phyloP scores from a whole-genome alignment of 1,140 invertebrate species.

The Sinonovacula constricta region DNA sequence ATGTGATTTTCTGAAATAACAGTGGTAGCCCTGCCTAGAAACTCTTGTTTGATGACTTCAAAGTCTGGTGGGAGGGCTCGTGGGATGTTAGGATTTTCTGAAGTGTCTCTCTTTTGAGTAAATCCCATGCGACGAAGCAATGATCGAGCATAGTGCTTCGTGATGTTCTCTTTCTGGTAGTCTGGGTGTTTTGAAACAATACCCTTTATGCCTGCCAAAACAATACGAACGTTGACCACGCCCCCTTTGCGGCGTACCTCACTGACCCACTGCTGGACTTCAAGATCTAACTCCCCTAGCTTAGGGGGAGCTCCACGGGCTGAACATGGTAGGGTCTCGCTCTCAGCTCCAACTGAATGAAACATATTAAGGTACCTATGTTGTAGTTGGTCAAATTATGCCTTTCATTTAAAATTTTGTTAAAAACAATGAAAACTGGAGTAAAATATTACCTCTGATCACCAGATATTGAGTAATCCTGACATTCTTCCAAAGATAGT shows the following conservation, averaged over 20 bases:
- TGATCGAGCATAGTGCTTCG: neutral
- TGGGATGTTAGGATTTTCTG: neutral
- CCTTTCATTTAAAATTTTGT: too few relatives aligned
- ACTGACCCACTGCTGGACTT: neutral
- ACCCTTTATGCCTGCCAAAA: neutral
- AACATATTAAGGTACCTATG: too few relatives aligned
- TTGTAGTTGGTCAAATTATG: too few relatives aligned
- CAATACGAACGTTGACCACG: neutral
- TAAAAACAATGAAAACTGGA: too few relatives aligned
- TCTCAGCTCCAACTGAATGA: neutral
- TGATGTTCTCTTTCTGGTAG: neutral
- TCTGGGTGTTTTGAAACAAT: neutral
- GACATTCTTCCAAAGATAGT: too few relatives aligned
- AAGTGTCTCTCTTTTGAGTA: neutral
- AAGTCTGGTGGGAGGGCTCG: neutral
- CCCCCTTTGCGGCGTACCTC: neutral
- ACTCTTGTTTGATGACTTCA: neutral
- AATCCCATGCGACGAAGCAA: neutral
- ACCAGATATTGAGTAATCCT: too few relatives aligned
- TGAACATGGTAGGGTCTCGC: neutral
- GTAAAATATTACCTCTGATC: too few relatives aligned
- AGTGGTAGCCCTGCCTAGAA: neutral
- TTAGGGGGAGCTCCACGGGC: neutral
- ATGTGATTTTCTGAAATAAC: neutral
- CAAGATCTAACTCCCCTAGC: neutral